These are phyloP conservation scores for Gasteruption jaculator DNA, from an alignment of 2,888 invertebrate genomes.

Conservation along the genomic window DNA sequence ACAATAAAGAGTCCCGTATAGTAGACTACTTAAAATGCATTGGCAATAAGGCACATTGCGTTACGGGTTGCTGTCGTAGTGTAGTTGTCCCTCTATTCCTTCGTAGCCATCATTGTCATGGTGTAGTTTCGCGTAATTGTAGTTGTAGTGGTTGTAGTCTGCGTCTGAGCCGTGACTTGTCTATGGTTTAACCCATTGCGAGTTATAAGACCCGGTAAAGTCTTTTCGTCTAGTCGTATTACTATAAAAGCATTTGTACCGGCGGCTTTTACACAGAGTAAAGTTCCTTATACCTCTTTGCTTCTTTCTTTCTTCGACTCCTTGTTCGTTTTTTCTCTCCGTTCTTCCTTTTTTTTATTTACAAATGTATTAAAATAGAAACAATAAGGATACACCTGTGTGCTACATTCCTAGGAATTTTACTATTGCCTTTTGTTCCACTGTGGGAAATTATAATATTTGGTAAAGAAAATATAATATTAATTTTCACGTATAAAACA, in stretches of 20 bases:
- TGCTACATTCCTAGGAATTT: too few relatives aligned
- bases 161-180: slow-evolving; percentile 27
- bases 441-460: too few relatives aligned
- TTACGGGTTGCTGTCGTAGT: slow-evolving; percentile 37
- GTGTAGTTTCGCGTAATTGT: slow-evolving; percentile 17
- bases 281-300: slow-evolving; percentile 15
- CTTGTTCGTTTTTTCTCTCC: too few relatives aligned
- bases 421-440: too few relatives aligned
- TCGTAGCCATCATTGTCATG: too few relatives aligned
- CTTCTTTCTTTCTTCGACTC: too few relatives aligned
- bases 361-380: too few relatives aligned
- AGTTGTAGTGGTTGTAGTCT: slow-evolving; percentile 17
- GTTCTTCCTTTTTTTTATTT: too few relatives aligned
- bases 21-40: slow-evolving; percentile 49
- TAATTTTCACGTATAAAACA: too few relatives aligned
- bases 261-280: slow-evolving; percentile 27
- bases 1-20: slow-evolving; percentile 31
- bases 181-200: slow-evolving; percentile 26
- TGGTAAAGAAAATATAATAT: too few relatives aligned
- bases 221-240: slow-evolving; percentile 28
- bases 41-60: slow-evolving; percentile 48
- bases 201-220: slow-evolving; percentile 27
- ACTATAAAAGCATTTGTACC: slow-evolving; percentile 25
- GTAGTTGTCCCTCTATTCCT: too few relatives aligned
- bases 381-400: too few relatives aligned